Percentiles rank a stretch among this genome's conserved stretches.
These are phyloP conservation scores for Callorhinus ursinus DNA, from an alignment of 2,113 vertebrate species.

Conservation along the genomic window DNA sequence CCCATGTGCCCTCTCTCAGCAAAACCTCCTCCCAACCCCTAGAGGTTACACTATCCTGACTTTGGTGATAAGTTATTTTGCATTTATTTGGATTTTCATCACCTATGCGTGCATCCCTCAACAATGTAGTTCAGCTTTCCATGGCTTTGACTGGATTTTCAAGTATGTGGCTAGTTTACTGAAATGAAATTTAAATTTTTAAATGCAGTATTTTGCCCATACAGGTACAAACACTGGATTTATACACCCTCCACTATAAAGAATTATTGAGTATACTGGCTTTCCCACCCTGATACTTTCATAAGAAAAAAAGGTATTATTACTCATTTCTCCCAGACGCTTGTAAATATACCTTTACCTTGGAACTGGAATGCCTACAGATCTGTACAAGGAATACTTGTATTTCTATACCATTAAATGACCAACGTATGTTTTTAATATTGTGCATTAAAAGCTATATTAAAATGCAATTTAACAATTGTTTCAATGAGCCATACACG, in stretches of 20 bases:
- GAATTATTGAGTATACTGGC: background rate
- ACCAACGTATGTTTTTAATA: slow-evolving; percentile 43
- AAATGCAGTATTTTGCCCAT: background rate
- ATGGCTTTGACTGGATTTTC: background rate
- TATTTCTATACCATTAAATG: background rate
- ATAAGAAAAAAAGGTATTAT: slow-evolving; percentile 37
- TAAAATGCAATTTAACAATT: slow-evolving; percentile 4
- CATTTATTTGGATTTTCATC: background rate
- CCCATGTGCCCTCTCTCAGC: background rate
- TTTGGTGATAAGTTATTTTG: background rate
- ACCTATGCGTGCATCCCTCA: background rate
- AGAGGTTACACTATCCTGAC: accelerated
- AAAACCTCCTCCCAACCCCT: accelerated
- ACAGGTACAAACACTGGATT: background rate
- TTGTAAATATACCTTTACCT: slow-evolving; percentile 30
- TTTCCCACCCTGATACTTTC: slow-evolving; percentile 37
- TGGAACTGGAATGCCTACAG: background rate
- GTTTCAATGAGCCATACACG: background rate
- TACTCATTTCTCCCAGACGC: slow-evolving; percentile 49
- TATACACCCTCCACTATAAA: background rate
- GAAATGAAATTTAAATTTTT: background rate
- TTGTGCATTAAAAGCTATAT: background rate
- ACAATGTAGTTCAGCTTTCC: background rate
- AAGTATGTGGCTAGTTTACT: background rate
- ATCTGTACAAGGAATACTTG: background rate